Conservation (phyloP, 2,113 vertebrate genomes). For the Excalfactoria chinensis region DNA sequence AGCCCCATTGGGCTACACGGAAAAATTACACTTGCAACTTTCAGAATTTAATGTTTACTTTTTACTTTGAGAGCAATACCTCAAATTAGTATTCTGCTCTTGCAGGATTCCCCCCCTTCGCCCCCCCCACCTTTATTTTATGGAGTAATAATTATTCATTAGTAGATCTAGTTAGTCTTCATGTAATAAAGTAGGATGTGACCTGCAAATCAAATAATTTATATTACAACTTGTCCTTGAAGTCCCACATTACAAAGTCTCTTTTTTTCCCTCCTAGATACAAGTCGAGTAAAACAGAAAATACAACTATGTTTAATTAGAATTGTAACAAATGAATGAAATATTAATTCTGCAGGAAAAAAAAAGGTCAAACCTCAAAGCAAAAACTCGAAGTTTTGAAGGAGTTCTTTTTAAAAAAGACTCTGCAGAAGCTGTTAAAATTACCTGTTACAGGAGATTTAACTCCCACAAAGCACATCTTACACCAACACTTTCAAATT, state of each 20-base stretch:
- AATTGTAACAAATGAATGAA: constrained; percentile 65
- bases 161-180: constrained; percentile 79
- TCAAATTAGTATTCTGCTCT: constrained; percentile 77
- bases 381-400: constrained; percentile 17
- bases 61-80: constrained; percentile 54
- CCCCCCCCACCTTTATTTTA: constrained; percentile 73
- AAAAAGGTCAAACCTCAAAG: constrained; percentile 41
- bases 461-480: not conserved
- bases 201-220: constrained; percentile 81
- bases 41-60: constrained; percentile 69
- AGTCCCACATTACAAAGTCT: constrained; percentile 32
- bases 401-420: constrained; percentile 2
- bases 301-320: constrained; percentile 66
- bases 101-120: not conserved
- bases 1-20: constrained; percentile 50
- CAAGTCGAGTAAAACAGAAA: constrained; percentile 39
- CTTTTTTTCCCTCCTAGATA: not conserved
- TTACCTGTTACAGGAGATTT: not conserved
- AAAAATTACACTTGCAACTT: constrained; percentile 73
- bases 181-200: constrained; percentile 82
- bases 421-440: not conserved
- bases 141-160: constrained; percentile 85
- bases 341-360: constrained; percentile 65
- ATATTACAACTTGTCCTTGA: constrained; percentile 74
- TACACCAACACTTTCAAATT: not conserved